Evolutionary conservation across 1,140 invertebrate genomes (phyloP), one percentile per base, ranked within the genome.

Genomic region (Listronotus oregonensis): DNA sequence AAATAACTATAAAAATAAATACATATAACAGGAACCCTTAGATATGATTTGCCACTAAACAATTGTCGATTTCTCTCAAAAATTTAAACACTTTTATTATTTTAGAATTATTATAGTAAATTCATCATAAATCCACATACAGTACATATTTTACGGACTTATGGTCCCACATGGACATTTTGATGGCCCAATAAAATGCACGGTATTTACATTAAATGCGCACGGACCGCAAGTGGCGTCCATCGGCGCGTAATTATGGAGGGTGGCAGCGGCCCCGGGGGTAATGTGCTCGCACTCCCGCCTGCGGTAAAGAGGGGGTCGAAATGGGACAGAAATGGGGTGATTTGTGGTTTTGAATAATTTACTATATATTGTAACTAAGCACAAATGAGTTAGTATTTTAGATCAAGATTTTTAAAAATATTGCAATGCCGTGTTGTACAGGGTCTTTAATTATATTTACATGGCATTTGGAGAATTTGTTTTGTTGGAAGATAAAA

Each of bases 151-250:
- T 61, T 21, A 61, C 58, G 47, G 46, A 51, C 34, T 51, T 40
- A 61, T 32, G 58, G 40, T 51, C 50, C 51, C 56, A 31, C 50
- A 63, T 63, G 49, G 49, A 57, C 54, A 66, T 66, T 66, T 66
- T 66, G 54, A 58, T 57, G 57, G 64, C 54, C 64, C 42, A 60
- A 51, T 57, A 61, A 66, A 66, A 66, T 61, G 57, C 50, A 54
- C 54, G 50, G 64, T 63, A 63, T 63, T 63, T 63, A 63, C 49
- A 63, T 63, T 63, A 63, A 63, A 63, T 46, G 60, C 60, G 54
- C 42, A 39, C 39, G 46, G 60, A 54, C 51, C 60, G 40, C 60
- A 63, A 63, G 60, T 63, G 60, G 60, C 60, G 60, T 50, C 60
- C 60, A 63, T 63, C 60, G 51, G 60, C 37, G 27, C 60, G 60